Percentiles rank a stretch among this genome's conserved stretches.
Conservation (phyloP, 2,113 vertebrate genomes). For the Pyrgilauda ruficollis region DNA sequence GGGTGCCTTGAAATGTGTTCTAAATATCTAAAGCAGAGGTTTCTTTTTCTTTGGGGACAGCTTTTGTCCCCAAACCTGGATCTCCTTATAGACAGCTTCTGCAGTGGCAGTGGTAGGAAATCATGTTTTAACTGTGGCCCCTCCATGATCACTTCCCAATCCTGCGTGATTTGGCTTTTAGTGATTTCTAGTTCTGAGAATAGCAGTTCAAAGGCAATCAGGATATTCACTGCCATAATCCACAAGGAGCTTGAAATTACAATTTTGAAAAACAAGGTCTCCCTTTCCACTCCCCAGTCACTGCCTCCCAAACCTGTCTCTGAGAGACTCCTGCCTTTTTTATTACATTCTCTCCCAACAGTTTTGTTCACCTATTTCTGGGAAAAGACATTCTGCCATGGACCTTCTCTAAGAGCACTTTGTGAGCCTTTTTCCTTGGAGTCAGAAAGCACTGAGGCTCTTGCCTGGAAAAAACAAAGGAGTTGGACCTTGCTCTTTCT, state of each 20-base stretch:
- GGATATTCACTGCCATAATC: background rate
- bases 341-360: background rate
- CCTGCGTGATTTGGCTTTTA: background rate
- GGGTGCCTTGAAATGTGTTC: rapidly evolving
- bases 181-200: background rate
- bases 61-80: background rate
- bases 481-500: background rate
- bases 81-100: background rate
- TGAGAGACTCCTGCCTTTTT: background rate
- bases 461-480: background rate
- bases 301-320: background rate
- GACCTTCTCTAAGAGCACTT: background rate
- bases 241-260: background rate
- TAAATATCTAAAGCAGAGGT: background rate
- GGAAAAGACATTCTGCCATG: background rate
- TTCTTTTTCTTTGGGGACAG: background rate
- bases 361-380: background rate
- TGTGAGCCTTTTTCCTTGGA: background rate
- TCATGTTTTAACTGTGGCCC: background rate
- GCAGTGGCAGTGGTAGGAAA: background rate
- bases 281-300: background rate
- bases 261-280: background rate
- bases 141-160: rapidly evolving
- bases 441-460: background rate
- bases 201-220: background rate